A percentile compares a stretch with the other conserved stretches of the same genome.
Conservation (phyloP, 2,113 vertebrate species). For the Lichenostomus cassidix region DNA sequence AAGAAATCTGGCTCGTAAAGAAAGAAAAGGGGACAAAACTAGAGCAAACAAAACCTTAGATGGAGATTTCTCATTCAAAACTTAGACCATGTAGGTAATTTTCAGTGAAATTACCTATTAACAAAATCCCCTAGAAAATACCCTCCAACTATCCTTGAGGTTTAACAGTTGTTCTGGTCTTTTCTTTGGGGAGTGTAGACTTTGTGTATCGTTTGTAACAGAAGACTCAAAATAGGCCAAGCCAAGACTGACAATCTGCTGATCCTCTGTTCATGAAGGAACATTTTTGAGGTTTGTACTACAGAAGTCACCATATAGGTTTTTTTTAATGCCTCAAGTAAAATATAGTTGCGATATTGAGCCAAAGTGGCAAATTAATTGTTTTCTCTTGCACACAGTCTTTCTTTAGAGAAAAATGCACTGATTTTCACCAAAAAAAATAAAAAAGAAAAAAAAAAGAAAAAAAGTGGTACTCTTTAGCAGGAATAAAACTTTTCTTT, state of each 20-base stretch:
- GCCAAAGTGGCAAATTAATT: background rate
- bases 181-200: background rate
- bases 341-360: background rate
- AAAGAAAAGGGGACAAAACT: background rate
- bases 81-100: background rate
- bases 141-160: background rate
- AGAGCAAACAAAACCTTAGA: background rate
- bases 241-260: background rate
- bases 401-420: background rate
- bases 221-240: background rate
- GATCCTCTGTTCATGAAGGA: background rate
- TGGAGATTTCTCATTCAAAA: background rate
- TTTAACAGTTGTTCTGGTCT: background rate
- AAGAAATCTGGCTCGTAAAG: background rate
- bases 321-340: background rate
- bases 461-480: background rate
- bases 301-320: background rate
- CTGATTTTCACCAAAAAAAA: background rate
- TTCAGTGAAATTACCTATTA: background rate
- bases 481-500: background rate
- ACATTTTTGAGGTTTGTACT: background rate
- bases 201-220: background rate
- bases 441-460: background rate
- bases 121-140: background rate
- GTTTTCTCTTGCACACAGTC: background rate